Conservation (phyloP, 2,888 invertebrate genomes). For the Eumacrocentrus americanus region DNA sequence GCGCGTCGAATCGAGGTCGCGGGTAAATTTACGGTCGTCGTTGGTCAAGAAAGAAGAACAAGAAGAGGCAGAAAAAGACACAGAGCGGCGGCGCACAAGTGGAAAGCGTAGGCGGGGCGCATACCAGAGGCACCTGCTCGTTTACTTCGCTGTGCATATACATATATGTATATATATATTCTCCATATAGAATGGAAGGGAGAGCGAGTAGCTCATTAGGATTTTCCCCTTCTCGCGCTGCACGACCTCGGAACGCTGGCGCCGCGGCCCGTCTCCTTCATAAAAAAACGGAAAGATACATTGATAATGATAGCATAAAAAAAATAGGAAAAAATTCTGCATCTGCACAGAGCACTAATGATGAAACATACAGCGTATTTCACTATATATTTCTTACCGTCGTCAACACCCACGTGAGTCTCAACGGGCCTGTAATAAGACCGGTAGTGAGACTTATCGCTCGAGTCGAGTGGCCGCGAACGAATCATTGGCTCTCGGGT, state of each 20-base stretch:
- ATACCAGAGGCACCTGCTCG: conserved; percentile 58
- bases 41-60: conserved; percentile 4
- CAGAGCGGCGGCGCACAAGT: conserved; percentile 32
- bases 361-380: conserved; percentile 12
- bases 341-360: conserved; percentile 6
- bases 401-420: conserved; percentile 16
- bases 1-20: conserved; percentile 22
- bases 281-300: neutral
- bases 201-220: conserved; percentile 49
- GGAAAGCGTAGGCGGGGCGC: conserved; percentile 56
- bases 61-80: conserved; percentile 9
- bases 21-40: conserved; percentile 19
- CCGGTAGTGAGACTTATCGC: conserved; percentile 2
- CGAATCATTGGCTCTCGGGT: conserved; percentile 34
- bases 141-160: conserved; percentile 42
- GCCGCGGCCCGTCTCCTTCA: conserved; percentile 13
- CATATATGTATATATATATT: neutral
- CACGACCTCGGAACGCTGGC: conserved; percentile 31
- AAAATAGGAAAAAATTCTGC: neutral
- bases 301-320: neutral
- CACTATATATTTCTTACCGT: too few species aligned
- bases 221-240: conserved; percentile 37
- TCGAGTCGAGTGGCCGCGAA: conserved; percentile 8
- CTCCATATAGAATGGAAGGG: conserved; percentile 28
- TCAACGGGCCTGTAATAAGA: conserved; percentile 8